Conservation (phyloP, 2,797 vertebrate species). For the Pangasius larnaudii region DNA sequence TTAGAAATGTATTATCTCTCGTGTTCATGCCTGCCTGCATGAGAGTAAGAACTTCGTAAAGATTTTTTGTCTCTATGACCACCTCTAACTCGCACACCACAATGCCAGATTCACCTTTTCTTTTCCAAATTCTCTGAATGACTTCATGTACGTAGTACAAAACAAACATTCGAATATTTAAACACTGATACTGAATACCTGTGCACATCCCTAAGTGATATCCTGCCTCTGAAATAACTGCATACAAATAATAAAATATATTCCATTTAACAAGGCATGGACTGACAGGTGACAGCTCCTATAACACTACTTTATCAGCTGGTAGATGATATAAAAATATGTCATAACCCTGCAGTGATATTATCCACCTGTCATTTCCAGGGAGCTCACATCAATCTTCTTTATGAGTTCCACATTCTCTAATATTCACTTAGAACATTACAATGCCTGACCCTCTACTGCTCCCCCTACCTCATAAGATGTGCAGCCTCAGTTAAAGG, state of each 20-base stretch:
- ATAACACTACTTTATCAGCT: not conserved
- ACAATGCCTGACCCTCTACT: not conserved
- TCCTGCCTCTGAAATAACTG: not conserved
- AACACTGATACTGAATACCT: not conserved
- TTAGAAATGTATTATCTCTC: not conserved
- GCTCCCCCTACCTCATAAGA: not conserved
- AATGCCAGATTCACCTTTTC: not conserved
- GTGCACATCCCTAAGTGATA: not conserved
- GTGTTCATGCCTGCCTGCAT: too few species aligned
- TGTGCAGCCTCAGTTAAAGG: not conserved
- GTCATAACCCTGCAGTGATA: not conserved
- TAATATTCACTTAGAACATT: conserved; percentile 1
- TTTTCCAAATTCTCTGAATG: not conserved
- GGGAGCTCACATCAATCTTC: not conserved
- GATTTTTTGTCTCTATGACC: not conserved
- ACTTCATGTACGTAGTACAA: not conserved
- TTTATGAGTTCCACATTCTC: conserved; percentile 1
- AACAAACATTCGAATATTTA: not conserved
- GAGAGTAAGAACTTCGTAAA: not conserved
- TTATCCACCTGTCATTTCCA: conserved; percentile 16
- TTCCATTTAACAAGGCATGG: not conserved
- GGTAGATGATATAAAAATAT: conserved; percentile 19
- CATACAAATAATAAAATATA: conserved; percentile 12
- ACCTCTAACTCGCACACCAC: too few species aligned
- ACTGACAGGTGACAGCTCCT: not conserved